These are phyloP conservation scores for Sphenopsis melanotis DNA, from an alignment of 2,797 vertebrate species.

Conservation along the genomic window DNA sequence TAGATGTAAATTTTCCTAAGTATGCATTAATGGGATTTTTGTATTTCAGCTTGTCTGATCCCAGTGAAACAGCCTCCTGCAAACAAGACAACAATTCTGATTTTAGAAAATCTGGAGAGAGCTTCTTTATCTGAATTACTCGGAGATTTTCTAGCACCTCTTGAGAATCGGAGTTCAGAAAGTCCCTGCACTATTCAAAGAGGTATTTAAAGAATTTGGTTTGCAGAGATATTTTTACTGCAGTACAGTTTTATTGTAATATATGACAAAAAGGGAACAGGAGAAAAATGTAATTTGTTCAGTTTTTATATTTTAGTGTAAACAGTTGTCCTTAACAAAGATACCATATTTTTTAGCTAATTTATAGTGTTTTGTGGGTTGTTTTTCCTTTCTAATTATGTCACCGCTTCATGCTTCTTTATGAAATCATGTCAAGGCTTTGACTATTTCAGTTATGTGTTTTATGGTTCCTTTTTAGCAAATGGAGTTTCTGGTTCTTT, in stretches of 20 bases:
- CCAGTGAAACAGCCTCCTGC: conserved; percentile 74
- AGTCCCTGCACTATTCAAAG: conserved; percentile 77
- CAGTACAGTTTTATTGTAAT: background rate
- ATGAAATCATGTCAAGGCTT: background rate
- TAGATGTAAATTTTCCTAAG: background rate
- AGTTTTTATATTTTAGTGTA: background rate
- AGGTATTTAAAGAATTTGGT: conserved; percentile 65
- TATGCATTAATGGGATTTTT: background rate
- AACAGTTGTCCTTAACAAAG: background rate
- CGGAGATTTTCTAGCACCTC: conserved; percentile 87
- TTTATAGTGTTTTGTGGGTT: background rate
- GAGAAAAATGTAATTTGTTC: background rate
- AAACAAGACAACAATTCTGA: conserved; percentile 81
- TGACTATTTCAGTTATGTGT: background rate
- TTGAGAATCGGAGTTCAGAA: conserved; percentile 84
- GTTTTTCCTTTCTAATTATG: background rate
- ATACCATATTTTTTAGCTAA: background rate
- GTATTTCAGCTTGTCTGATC: conserved; percentile 84
- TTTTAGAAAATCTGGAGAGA: conserved; percentile 89
- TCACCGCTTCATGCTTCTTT: background rate
- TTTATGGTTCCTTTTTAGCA: conserved; percentile 68
- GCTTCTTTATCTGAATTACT: conserved; percentile 86
- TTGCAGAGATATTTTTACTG: background rate
- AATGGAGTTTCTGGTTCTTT: conserved; percentile 78
- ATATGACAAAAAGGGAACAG: background rate